phyloP scores from a whole-genome alignment of 2,113 vertebrate genomes.

The Plecotus auritus region DNA sequence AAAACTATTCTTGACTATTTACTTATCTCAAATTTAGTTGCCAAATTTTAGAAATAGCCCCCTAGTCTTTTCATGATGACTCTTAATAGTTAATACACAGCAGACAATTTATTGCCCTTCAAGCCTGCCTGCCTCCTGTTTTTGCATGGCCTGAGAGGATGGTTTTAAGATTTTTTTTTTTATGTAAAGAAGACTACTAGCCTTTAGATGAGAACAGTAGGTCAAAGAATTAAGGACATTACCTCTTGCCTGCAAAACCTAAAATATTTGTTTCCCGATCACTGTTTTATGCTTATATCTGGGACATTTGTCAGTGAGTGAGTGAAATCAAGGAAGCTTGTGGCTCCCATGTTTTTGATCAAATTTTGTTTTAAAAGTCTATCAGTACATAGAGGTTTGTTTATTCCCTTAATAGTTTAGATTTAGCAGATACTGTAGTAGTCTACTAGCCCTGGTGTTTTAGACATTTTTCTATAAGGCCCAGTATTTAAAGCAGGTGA shows the following conservation, averaged over 20 bases:
- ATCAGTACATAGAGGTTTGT: background rate
- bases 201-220: background rate
- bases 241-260: background rate
- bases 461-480: background rate
- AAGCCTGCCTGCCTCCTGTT: background rate
- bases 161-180: slow-evolving; percentile 34
- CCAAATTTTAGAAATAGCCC: background rate
- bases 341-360: background rate
- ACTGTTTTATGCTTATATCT: background rate
- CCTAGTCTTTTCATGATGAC: background rate
- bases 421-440: background rate
- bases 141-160: background rate
- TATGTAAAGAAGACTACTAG: background rate
- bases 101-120: background rate
- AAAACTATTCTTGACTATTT: slow-evolving; percentile 2
- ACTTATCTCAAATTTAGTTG: background rate
- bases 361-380: background rate
- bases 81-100: background rate
- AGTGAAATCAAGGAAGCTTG: background rate
- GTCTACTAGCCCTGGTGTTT: background rate
- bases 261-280: background rate
- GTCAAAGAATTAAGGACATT: background rate
- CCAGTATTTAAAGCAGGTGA: background rate
- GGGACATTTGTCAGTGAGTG: background rate
- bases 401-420: background rate